Conservation (phyloP, 2,888 invertebrate species). For the Parascotia fuliginaria region DNA sequence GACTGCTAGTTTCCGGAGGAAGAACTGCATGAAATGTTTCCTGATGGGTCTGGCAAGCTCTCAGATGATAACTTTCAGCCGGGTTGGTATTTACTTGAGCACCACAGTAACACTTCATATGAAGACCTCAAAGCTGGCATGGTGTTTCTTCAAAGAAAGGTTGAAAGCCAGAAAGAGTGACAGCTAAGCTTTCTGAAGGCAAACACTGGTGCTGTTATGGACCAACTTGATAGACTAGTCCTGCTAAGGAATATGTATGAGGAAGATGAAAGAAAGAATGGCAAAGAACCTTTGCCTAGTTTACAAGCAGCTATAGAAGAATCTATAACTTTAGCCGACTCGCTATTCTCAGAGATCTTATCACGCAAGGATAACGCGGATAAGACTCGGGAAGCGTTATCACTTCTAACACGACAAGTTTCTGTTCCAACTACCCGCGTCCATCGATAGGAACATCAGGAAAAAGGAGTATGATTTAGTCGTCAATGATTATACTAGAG, state of each 20-base stretch:
- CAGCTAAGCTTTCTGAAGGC: conserved; percentile 97
- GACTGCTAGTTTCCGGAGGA: conserved; percentile 96
- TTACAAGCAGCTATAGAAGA: conserved; percentile 93
- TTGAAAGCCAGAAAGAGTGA: conserved; percentile 96
- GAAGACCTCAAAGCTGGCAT: conserved; percentile 96
- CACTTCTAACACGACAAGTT: conserved; percentile 97
- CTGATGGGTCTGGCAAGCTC: conserved; percentile 96
- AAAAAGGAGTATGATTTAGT: conserved; percentile 98
- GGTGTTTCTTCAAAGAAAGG: conserved; percentile 90
- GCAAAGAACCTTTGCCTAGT: conserved; percentile 90
- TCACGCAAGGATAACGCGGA: conserved; percentile 97
- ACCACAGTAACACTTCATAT: conserved; percentile 97
- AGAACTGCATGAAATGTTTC: conserved; percentile 94
- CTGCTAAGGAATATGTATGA: conserved; percentile 93
- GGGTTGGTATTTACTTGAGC: conserved; percentile 97
- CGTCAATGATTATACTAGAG: conserved; percentile 98
- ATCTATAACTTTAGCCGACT: conserved; percentile 96
- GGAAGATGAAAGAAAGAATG: conserved; percentile 90
- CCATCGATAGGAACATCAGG: conserved; percentile 96
- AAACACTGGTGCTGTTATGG: conserved; percentile 96
- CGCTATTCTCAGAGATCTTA: conserved; percentile 96
- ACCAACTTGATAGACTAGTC: conserved; percentile 94
- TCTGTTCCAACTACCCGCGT: conserved; percentile 97
- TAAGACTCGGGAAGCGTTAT: conserved; percentile 96
- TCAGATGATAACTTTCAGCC: conserved; percentile 97